Evolutionary conservation across 2,888 invertebrate species (phyloP).

Genomic region (Thumatha senex): DNA sequence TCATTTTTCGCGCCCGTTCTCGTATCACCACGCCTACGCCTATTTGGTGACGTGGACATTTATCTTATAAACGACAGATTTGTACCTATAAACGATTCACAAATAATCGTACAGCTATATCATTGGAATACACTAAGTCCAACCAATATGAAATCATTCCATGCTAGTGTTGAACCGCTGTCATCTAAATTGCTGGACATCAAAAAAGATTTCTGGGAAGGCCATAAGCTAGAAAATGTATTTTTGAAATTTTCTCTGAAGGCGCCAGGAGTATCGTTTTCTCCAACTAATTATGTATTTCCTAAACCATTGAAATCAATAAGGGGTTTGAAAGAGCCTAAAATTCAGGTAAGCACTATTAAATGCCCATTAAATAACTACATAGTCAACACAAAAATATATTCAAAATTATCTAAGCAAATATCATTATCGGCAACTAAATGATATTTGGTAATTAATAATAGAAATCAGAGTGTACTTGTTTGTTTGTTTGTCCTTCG

Average conservation of each 20-base stretch:
- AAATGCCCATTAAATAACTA: no score
- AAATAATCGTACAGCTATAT: constrained; percentile 82
- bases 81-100: constrained; percentile 64
- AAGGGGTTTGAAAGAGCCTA: constrained; percentile 76
- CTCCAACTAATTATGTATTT: constrained; percentile 87
- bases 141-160: constrained; percentile 50
- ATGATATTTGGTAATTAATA: no score
- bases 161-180: constrained; percentile 48
- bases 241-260: constrained; percentile 79
- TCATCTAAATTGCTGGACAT: constrained; percentile 56
- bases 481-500: no score
- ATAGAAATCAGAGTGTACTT: no score
- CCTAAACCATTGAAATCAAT: constrained; percentile 83
- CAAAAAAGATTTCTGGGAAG: constrained; percentile 46
- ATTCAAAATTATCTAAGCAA: no score
- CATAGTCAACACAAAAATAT: no score
- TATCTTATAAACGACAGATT: constrained; percentile 87
- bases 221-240: constrained; percentile 48
- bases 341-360: constrained; percentile 76
- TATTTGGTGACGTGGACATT: constrained; percentile 79
- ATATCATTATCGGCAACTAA: no score
- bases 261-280: constrained; percentile 62
- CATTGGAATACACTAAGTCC: constrained; percentile 81
- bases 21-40: constrained; percentile 83
- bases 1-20: constrained; percentile 92